A percentile compares a stretch with the other conserved stretches of the same genome.
These are phyloP conservation scores for Leptodirus hochenwartii DNA, from an alignment of 2,888 invertebrate species.

Conservation along the genomic window DNA sequence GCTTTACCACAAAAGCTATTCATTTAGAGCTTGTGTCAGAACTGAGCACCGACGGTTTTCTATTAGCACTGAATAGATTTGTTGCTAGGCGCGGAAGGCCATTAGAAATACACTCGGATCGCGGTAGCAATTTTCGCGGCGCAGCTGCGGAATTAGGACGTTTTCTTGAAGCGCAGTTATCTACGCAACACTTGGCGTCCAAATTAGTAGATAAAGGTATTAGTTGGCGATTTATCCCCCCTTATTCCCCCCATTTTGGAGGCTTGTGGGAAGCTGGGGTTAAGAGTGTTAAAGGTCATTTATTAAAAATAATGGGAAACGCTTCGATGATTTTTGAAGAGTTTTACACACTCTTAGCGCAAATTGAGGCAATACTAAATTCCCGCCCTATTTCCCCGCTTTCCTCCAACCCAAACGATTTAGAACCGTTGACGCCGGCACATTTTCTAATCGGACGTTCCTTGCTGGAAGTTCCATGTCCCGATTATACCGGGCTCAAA, in stretches of 20 bases:
- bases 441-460: slow-evolving; percentile 10
- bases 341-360: slow-evolving; percentile 5
- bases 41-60: slow-evolving; percentile 6
- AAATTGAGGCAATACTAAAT: slow-evolving; percentile 8
- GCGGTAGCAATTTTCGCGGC: slow-evolving; percentile 14
- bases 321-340: slow-evolving; percentile 7
- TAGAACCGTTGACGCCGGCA: slow-evolving; percentile 6
- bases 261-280: slow-evolving; percentile 10
- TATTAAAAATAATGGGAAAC: too few relatives aligned
- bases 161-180: too few relatives aligned
- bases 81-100: slow-evolving; percentile 7
- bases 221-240: slow-evolving; percentile 2
- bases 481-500: too few relatives aligned
- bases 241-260: slow-evolving; percentile 9
- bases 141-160: slow-evolving; percentile 8
- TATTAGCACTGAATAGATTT: slow-evolving; percentile 7
- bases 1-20: slow-evolving; percentile 6
- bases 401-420: slow-evolving; percentile 9
- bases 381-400: slow-evolving; percentile 9
- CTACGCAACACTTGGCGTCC: too few relatives aligned
- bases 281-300: slow-evolving; percentile 7
- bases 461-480: too few relatives aligned
- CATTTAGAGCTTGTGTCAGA: slow-evolving; percentile 8
- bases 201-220: background rate
- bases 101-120: slow-evolving; percentile 6